Evolutionary conservation across 2,797 vertebrate species (phyloP), one percentile per base, ranked within the genome.

Genomic region (Apodemus agrarius): DNA sequence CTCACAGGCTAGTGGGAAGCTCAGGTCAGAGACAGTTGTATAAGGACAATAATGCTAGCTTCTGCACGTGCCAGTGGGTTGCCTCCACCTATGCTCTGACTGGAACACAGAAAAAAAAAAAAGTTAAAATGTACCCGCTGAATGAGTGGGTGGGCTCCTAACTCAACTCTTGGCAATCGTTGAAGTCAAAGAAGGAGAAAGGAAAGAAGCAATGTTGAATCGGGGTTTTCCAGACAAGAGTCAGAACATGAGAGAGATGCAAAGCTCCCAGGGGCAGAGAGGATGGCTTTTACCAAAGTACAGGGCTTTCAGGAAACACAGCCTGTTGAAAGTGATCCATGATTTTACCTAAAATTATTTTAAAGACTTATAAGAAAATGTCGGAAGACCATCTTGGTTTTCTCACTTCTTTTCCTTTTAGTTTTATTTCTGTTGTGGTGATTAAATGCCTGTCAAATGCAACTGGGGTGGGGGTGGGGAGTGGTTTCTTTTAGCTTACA

Each of bases 331-430:
- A 93, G 37, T 40, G 31, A n/a, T 11, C 65, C 31, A 21, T 21
- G 3, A 78, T 95, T 95, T 94, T 75, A 54, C n/a, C 76, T 22
- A 74, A 92, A 69, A n/a, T 69, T 46, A 57, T 3, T 80, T 93
- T n/a, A 90, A 84, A 79, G 24, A 57, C n/a, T 94, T 89, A 59
- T 7, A 57, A 67, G 59, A 94, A 90, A 81, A 34, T 63, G 24
- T 19, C 65, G 72, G 43, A 85, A 40, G 52, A 49, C 72, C 31
- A 49, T 13, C 52, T 49, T 17, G 21, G 31, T 69, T 34, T 29
- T 84, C 54, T 90, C 12, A 31, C 22, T 84, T 40, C 65, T 72
- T 46, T 72, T 6, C 83, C 63, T 69, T 65, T 69, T 52, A 37
- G 21, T 17, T 52, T 69, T 46, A 26, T 24, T 86, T 69, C 83